These are phyloP conservation scores for Pteronotus mesoamericanus DNA, from an alignment of 2,797 vertebrate species.

Conservation along the genomic window DNA sequence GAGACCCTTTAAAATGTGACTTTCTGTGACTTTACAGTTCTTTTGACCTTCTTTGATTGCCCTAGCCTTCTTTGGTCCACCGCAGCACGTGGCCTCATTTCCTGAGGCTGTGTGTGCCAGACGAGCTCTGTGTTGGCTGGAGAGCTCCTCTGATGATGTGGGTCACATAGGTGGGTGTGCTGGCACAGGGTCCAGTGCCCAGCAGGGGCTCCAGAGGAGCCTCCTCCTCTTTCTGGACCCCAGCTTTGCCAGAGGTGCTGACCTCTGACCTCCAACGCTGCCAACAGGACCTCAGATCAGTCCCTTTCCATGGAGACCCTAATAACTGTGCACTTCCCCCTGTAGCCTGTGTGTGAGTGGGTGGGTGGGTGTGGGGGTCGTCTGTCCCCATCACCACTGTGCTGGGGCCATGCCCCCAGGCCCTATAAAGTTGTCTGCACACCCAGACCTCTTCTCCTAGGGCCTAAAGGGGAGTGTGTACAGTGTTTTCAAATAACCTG, in stretches of 20 bases:
- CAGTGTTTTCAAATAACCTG: constrained; percentile 60
- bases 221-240: background rate
- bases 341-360: rapidly evolving
- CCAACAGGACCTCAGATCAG: background rate
- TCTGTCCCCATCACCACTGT: background rate
- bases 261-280: background rate
- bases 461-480: background rate
- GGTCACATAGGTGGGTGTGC: background rate
- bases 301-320: background rate
- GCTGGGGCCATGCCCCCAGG: background rate
- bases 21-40: background rate
- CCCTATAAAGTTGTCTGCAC: background rate
- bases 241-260: background rate
- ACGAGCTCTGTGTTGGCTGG: background rate
- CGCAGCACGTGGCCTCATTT: background rate
- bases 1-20: background rate
- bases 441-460: background rate
- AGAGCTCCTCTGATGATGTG: background rate
- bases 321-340: background rate
- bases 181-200: rapidly evolving
- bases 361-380: no score
- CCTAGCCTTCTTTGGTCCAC: background rate
- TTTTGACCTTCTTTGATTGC: background rate
- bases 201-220: background rate
- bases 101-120: background rate